Evolutionary conservation across 2,888 invertebrate species (phyloP).

Genomic region (Athalia rosae): DNA sequence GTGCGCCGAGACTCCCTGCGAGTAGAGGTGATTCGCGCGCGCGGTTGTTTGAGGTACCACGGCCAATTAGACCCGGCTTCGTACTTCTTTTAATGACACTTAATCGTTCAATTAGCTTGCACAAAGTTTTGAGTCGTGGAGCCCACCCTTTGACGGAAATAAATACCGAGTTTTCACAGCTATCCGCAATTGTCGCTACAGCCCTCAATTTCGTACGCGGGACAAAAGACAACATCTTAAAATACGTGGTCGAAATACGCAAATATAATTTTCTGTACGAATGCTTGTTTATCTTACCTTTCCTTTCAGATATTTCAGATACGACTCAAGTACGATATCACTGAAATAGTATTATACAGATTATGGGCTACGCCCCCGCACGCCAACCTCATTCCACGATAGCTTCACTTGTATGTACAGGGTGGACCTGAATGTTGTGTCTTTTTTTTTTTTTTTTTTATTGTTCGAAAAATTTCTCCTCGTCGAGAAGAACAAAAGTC

Average conservation of each 20-base stretch:
- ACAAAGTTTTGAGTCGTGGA: constrained; percentile 38
- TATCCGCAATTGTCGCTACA: neutral
- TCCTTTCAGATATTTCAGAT: constrained; percentile 5
- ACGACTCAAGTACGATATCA: constrained; percentile 14
- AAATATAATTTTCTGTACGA: too few relatives aligned
- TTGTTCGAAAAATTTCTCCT: too few relatives aligned
- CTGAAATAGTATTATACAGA: neutral
- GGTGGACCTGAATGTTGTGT: too few relatives aligned
- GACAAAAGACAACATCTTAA: neutral
- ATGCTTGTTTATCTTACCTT: neutral
- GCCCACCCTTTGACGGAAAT: neutral
- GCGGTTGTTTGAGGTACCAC: constrained; percentile 34
- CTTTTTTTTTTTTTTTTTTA: too few relatives aligned
- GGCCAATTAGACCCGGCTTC: constrained; percentile 37
- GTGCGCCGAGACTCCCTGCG: constrained; percentile 12
- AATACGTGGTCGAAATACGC: too few relatives aligned
- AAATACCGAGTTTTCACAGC: constrained; percentile 15
- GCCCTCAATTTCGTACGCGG: too few relatives aligned
- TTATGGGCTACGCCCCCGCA: too few relatives aligned
- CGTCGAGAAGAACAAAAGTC: too few relatives aligned
- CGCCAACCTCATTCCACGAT: too few relatives aligned
- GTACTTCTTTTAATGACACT: constrained; percentile 42
- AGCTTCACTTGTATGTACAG: too few relatives aligned
- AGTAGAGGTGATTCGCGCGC: constrained; percentile 1
- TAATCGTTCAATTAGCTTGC: constrained; percentile 45